Evolutionary conservation across 1,140 invertebrate genomes (phyloP), one percentile per base, ranked within the genome.

Genomic region (Pentalonia nigronervosa): DNA sequence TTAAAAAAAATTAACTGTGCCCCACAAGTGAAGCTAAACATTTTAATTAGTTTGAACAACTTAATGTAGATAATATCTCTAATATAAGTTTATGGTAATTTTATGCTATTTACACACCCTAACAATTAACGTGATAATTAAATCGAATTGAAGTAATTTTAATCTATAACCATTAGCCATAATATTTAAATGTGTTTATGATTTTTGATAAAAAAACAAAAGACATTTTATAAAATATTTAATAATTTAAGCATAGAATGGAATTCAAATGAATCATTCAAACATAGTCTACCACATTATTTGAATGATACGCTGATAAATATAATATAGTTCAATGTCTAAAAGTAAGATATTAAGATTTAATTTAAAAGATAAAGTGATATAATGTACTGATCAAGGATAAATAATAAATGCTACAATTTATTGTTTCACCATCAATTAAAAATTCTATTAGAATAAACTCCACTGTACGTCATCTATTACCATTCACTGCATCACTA

Each of bases 31-130:
- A 20, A n/a, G 17, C n/a, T 76, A 34, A n/a, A 76, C 60, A 76
- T n/a, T 76, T 76, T 76, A 76, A 76, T 76, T 76, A 76, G n/a
- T 76, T 76, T 34, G 60, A 76, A 76, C 60, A n/a, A 14, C 60
- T 6, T n/a, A 17, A 30, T 76, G 17, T 67, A n/a, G 14, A 76
- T 76, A 76, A 76, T 76, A 76, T 76, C 30, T 34, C n/a, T n/a
- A n/a, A 20, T 76, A 76, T 76, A 76, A 76, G n/a, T n/a, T 14
- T 76, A 76, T 34, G 60, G 14, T 76, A n/a, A 76, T 76, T 76
- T 6, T 76, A n/a, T 76, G n/a, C 11, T 76, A n/a, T 76, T 20
- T 76, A 67, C 30, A 67, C n/a, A 17, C 21, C 60, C 4, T n/a
- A 76, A n/a, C 11, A n/a, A 30, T 67, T 30, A 67, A 14, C 30